Percentiles rank a stretch among this genome's conserved stretches.
These are phyloP conservation scores for Drosophila pseudotalamancana DNA, from an alignment of 2,888 invertebrate species.

Conservation along the genomic window DNA sequence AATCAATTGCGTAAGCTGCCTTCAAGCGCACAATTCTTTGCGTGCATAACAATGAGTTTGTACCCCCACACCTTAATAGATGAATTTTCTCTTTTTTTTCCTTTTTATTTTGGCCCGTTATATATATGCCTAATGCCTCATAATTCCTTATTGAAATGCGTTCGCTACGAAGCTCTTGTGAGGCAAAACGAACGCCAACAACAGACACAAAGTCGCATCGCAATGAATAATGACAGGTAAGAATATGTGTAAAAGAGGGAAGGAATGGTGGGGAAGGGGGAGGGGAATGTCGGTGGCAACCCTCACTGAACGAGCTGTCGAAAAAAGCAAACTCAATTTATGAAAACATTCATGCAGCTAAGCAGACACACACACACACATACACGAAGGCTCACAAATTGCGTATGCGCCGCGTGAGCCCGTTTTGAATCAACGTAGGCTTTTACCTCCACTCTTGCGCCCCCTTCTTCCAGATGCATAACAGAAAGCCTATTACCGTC, in stretches of 20 bases:
- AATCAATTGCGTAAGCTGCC: slow-evolving; percentile 59
- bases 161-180: slow-evolving; percentile 14
- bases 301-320: slow-evolving; percentile 55
- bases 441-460: neutral
- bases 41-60: slow-evolving; percentile 47
- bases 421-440: slow-evolving; percentile 40
- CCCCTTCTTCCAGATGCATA: neutral
- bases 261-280: neutral
- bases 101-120: slow-evolving; percentile 17
- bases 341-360: slow-evolving; percentile 64
- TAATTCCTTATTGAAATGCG: slow-evolving; percentile 69
- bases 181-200: slow-evolving; percentile 4
- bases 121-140: slow-evolving; percentile 59
- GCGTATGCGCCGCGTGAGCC: slow-evolving; percentile 68
- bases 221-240: slow-evolving; percentile 56
- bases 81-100: neutral
- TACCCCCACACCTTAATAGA: slow-evolving; percentile 1
- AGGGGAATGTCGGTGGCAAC: slow-evolving; percentile 24
- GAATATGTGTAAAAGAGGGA: neutral
- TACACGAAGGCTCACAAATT: slow-evolving; percentile 44
- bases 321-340: slow-evolving; percentile 76
- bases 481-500: slow-evolving; percentile 8
- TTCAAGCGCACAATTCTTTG: slow-evolving; percentile 22
- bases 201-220: slow-evolving; percentile 38
- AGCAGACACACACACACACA: slow-evolving; percentile 37